Evolutionary conservation across 2,113 vertebrate species (phyloP).

Genomic region (Microtus oregoni): DNA sequence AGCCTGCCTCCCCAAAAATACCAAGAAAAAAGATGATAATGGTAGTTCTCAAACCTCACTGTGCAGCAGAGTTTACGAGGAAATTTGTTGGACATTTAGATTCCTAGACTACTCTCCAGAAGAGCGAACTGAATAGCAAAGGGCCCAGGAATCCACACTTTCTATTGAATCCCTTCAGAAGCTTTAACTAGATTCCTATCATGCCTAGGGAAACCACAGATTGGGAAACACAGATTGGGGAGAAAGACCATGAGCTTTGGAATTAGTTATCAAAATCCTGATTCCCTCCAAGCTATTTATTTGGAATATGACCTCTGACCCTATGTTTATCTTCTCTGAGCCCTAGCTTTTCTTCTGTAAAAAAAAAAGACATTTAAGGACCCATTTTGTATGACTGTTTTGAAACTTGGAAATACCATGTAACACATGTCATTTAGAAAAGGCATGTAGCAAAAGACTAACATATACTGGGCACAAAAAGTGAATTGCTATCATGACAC

Average conservation of each 20-base stretch:
- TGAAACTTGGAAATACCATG: slow-evolving; percentile 39
- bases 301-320: neutral
- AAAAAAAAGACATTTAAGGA: neutral
- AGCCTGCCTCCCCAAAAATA: neutral
- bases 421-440: neutral
- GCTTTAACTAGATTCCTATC: neutral
- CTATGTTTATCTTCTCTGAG: neutral
- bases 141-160: neutral
- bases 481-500: neutral
- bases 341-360: slow-evolving; percentile 4
- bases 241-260: neutral
- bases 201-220: neutral
- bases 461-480: neutral
- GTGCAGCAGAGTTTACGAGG: neutral
- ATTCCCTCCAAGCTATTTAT: neutral
- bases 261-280: neutral
- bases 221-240: neutral
- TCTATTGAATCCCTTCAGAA: neutral
- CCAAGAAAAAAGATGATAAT: neutral
- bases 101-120: neutral
- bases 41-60: neutral
- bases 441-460: neutral
- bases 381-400: neutral
- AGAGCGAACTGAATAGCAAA: neutral
- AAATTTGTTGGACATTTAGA: neutral